phyloP scores from a whole-genome alignment of 2,113 vertebrate genomes.

The Microtus montanus region DNA sequence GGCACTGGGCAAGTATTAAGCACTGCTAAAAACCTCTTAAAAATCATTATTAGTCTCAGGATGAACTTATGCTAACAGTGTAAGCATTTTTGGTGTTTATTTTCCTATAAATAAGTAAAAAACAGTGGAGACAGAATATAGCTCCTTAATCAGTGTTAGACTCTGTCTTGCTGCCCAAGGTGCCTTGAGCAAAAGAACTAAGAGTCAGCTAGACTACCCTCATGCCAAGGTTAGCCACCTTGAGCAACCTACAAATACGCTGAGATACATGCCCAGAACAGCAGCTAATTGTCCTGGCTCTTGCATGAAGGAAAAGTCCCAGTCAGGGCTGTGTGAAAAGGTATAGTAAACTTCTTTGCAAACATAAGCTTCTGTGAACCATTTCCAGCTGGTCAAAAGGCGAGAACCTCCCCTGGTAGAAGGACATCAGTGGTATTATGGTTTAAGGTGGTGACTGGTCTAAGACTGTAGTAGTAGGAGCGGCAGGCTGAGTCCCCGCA shows the following conservation, averaged over 20 bases:
- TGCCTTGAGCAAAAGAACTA: not conserved
- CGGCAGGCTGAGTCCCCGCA: too few species aligned
- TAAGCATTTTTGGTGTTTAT: not conserved
- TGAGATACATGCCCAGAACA: not conserved
- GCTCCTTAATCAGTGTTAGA: not conserved
- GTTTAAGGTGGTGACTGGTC: not conserved
- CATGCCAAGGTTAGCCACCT: not conserved
- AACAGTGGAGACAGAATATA: not conserved
- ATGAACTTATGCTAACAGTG: not conserved
- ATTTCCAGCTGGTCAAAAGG: not conserved
- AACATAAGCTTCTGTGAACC: not conserved
- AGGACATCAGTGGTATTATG: not conserved
- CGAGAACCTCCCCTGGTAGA: not conserved
- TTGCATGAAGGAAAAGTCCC: not conserved
- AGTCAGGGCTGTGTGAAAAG: not conserved
- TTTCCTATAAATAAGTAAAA: not conserved
- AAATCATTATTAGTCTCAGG: not conserved
- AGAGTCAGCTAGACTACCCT: not conserved
- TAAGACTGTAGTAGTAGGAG: too few species aligned
- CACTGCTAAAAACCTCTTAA: not conserved
- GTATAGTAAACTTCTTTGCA: not conserved
- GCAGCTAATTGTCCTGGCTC: not conserved
- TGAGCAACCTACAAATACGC: not conserved
- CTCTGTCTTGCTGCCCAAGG: not conserved
- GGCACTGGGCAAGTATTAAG: not conserved